These are phyloP conservation scores for Drosophila santomea DNA, from an alignment of 1,140 invertebrate species.

Conservation along the genomic window DNA sequence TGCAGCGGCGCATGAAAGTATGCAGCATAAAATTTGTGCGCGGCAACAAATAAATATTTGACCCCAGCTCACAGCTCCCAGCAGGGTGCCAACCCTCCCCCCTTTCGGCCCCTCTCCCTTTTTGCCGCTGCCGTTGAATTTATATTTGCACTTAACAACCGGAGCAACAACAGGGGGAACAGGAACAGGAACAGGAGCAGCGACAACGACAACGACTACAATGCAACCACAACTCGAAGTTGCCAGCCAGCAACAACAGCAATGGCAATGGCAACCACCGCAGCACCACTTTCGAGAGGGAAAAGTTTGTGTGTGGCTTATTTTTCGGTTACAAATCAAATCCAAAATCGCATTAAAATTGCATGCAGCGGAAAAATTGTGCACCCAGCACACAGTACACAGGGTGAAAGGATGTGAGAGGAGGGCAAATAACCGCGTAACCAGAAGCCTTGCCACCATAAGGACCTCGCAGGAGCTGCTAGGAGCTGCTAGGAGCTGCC, in stretches of 20 bases:
- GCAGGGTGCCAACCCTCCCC: slow-evolving; percentile 17
- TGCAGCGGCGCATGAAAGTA: slow-evolving; percentile 77
- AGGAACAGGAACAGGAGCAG: neutral
- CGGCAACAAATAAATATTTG: slow-evolving; percentile 82
- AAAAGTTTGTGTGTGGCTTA: slow-evolving; percentile 77
- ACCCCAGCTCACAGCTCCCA: slow-evolving; percentile 10
- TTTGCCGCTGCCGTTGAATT: slow-evolving; percentile 59
- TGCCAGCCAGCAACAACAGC: slow-evolving; percentile 1
- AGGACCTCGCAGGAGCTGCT: slow-evolving; percentile 12
- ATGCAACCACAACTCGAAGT: slow-evolving; percentile 37
- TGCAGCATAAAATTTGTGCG: slow-evolving; percentile 72
- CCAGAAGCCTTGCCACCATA: slow-evolving; percentile 52
- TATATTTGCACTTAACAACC: slow-evolving; percentile 82
- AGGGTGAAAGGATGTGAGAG: slow-evolving; percentile 34
- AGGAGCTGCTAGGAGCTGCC: neutral
- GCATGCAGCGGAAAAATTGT: slow-evolving; percentile 71
- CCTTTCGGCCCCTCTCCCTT: neutral
- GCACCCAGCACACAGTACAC: slow-evolving; percentile 18
- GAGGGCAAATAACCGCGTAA: slow-evolving; percentile 54
- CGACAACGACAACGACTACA: slow-evolving; percentile 32
- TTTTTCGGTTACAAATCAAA: slow-evolving; percentile 83
- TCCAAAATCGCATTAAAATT: slow-evolving; percentile 82
- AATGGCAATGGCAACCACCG: neutral
- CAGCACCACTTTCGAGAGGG: slow-evolving; percentile 50
- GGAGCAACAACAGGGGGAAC: slow-evolving; percentile 29